phyloP scores from a whole-genome alignment of 2,797 vertebrate genomes.

The Acestrorhynchus altus region DNA sequence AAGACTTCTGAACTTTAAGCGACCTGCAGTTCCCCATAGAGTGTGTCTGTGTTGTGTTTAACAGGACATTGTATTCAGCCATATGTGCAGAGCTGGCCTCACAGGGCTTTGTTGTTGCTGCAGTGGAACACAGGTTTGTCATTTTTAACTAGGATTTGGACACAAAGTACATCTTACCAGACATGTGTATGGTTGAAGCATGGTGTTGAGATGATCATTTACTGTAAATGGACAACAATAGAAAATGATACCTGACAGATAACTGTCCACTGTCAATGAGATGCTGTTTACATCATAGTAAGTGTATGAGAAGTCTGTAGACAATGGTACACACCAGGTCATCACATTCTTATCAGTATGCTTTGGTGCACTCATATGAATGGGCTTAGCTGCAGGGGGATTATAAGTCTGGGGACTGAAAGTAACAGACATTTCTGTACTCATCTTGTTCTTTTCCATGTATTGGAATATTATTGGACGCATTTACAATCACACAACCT shows the following conservation, averaged over 20 bases:
- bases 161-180: not conserved
- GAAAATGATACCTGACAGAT: constrained; percentile 2
- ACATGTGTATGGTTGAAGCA: not conserved
- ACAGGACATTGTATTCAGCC: constrained; percentile 93
- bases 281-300: constrained; percentile 65
- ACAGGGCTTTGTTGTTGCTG: constrained; percentile 91
- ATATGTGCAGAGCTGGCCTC: constrained; percentile 93
- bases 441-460: no score
- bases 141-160: constrained; percentile 29
- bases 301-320: constrained; percentile 61
- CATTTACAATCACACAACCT: no score
- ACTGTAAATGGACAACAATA: constrained; percentile 5
- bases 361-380: constrained; percentile 52
- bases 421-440: not conserved
- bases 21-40: not conserved
- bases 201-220: not conserved
- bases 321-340: constrained; percentile 78
- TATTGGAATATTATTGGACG: no score
- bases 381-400: not conserved
- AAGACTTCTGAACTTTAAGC: not conserved
- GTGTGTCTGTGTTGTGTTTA: constrained; percentile 56
- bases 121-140: constrained; percentile 92
- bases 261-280: not conserved
- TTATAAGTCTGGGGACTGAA: not conserved
- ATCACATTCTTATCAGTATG: constrained; percentile 80